These are phyloP conservation scores for Leptopterna dolabrata DNA, from an alignment of 2,888 invertebrate genomes.

Conservation along the genomic window DNA sequence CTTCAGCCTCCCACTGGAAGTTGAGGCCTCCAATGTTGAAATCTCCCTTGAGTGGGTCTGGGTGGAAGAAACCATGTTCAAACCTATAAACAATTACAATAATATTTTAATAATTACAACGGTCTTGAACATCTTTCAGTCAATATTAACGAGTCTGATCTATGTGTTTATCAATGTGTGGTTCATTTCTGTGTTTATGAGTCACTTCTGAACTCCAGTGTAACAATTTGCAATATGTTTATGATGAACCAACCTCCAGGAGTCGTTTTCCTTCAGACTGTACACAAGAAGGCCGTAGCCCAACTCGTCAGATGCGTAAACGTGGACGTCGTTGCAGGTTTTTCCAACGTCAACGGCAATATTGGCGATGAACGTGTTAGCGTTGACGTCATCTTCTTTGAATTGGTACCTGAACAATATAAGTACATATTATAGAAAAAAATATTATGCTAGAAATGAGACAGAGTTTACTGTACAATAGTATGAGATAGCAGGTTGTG, in stretches of 20 bases:
- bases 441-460: no score
- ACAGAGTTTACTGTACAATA: no score
- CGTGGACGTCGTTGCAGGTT: constrained; percentile 80
- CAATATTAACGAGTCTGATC: no score
- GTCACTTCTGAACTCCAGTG: no score
- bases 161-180: no score
- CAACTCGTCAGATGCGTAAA: constrained; percentile 84
- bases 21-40: constrained; percentile 71
- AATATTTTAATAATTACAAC: no score
- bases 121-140: no score
- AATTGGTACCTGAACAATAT: constrained; percentile 62
- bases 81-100: constrained; percentile 78
- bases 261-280: constrained; percentile 80
- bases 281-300: constrained; percentile 85
- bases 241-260: constrained; percentile 78
- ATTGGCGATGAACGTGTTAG: constrained; percentile 86
- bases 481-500: no score
- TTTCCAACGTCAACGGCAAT: constrained; percentile 83
- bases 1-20: constrained; percentile 87
- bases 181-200: no score
- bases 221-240: no score
- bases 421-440: no score
- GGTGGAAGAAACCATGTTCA: constrained; percentile 82
- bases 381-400: constrained; percentile 76
- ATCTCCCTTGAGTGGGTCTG: constrained; percentile 75